phyloP scores from a whole-genome alignment of 2,113 vertebrate genomes.

The Cromileptes altivelis region DNA sequence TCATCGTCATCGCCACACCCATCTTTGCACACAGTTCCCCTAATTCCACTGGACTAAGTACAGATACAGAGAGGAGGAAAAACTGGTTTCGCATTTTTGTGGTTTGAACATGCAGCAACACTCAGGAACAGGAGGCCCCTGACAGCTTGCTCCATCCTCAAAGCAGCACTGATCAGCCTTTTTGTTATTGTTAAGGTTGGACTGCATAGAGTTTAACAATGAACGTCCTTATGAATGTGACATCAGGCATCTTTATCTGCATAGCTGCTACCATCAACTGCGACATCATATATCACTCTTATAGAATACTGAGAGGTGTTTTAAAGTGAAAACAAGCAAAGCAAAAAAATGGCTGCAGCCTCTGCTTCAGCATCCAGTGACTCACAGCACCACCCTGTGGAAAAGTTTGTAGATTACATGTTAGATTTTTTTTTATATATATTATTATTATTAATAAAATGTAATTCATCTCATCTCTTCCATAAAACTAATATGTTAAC shows the following conservation, averaged over 20 bases:
- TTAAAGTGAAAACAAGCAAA: conserved; percentile 10
- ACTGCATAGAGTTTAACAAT: background rate
- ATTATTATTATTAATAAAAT: background rate
- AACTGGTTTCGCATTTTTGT: conserved; percentile 60
- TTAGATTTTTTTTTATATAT: background rate
- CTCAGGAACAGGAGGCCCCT: conserved; percentile 41
- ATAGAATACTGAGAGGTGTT: background rate
- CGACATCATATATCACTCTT: background rate
- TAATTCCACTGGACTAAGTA: conserved; percentile 37
- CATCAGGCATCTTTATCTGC: background rate
- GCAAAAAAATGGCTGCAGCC: conserved; percentile 25
- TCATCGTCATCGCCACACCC: background rate
- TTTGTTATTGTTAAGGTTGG: background rate
- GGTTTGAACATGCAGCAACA: conserved; percentile 34
- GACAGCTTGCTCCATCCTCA: conserved; percentile 16
- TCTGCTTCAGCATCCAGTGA: conserved; percentile 1
- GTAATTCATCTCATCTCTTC: background rate
- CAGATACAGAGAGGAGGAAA: conserved; percentile 63
- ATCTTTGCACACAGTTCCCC: conserved; percentile 16
- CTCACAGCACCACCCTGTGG: conserved; percentile 60
- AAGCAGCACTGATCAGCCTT: background rate
- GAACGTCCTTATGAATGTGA: background rate
- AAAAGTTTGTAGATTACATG: background rate
- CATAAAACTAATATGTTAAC: background rate
- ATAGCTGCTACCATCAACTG: background rate